These are phyloP conservation scores for Pagetopsis macropterus DNA, from an alignment of 2,797 vertebrate genomes.

Conservation along the genomic window DNA sequence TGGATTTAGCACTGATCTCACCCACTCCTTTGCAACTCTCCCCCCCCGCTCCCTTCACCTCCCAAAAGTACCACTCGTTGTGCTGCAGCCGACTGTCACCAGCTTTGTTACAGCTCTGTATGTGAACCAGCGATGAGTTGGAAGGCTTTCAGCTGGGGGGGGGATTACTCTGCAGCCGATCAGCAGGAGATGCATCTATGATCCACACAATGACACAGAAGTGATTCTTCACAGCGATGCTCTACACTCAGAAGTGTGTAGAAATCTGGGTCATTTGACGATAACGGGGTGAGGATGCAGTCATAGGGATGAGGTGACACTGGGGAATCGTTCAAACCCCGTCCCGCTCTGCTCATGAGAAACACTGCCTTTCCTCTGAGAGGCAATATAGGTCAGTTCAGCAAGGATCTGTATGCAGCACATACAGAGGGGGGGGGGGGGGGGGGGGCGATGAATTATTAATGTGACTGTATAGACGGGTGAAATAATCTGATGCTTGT, in stretches of 20 bases:
- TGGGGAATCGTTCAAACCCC: constrained; percentile 65
- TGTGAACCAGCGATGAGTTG: constrained; percentile 51
- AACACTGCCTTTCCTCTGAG: constrained; percentile 43
- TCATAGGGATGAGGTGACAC: constrained; percentile 65
- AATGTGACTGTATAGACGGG: constrained; percentile 87
- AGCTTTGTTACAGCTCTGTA: constrained; percentile 57
- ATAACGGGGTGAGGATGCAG: constrained; percentile 71
- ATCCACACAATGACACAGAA: constrained; percentile 37
- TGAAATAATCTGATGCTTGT: constrained; percentile 91
- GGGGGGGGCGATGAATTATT: constrained; percentile 87
- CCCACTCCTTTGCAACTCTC: constrained; percentile 73
- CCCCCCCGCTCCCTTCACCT: constrained; percentile 47
- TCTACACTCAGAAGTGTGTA: constrained; percentile 39
- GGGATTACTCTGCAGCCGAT: constrained; percentile 55
- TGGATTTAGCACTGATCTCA: constrained; percentile 84
- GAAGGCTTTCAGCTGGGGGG: constrained; percentile 56
- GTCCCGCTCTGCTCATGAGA: constrained; percentile 57
- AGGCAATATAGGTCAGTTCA: constrained; percentile 75
- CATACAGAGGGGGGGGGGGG: constrained; percentile 20
- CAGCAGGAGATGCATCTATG: constrained; percentile 49
- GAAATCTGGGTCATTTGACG: constrained; percentile 65
- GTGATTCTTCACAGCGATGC: constrained; percentile 15
- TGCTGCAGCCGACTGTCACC: constrained; percentile 58
- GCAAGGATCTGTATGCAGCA: constrained; percentile 54
- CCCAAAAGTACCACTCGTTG: constrained; percentile 44